These are phyloP conservation scores for Cyprinodon tularosa DNA, from an alignment of 2,113 vertebrate species.

Conservation along the genomic window DNA sequence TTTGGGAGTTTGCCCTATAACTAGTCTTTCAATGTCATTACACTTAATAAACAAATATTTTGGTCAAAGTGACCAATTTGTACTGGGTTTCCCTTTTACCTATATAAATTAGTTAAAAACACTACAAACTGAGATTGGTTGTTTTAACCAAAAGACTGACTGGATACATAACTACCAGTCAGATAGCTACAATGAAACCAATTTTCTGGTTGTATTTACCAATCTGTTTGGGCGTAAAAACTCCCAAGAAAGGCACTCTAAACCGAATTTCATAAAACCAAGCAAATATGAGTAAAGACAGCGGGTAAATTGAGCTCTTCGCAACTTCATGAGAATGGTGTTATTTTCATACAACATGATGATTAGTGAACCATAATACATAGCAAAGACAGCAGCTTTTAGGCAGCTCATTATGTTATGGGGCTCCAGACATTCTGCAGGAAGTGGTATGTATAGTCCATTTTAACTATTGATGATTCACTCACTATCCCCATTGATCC, in stretches of 20 bases:
- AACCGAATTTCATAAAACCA: not conserved
- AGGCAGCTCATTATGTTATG: slow-evolving; percentile 58
- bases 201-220: too few relatives aligned
- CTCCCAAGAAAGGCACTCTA: not conserved
- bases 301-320: slow-evolving; percentile 12
- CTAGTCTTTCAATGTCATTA: too few relatives aligned
- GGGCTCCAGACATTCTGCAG: slow-evolving; percentile 51
- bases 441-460: slow-evolving; percentile 62
- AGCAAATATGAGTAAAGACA: not conserved
- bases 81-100: too few relatives aligned
- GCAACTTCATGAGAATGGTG: slow-evolving; percentile 56
- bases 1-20: too few relatives aligned
- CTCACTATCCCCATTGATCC: slow-evolving; percentile 73
- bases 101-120: too few relatives aligned
- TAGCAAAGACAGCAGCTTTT: slow-evolving; percentile 58
- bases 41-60: too few relatives aligned
- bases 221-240: not conserved
- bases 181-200: too few relatives aligned
- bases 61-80: too few relatives aligned
- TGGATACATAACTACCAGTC: too few relatives aligned
- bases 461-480: slow-evolving; percentile 73
- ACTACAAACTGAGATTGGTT: too few relatives aligned
- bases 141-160: too few relatives aligned
- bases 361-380: slow-evolving; percentile 45
- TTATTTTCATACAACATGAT: slow-evolving; percentile 46